Evolutionary conservation across 1,140 invertebrate species (phyloP).

Genomic region (Stegodyphus mimosarum): DNA sequence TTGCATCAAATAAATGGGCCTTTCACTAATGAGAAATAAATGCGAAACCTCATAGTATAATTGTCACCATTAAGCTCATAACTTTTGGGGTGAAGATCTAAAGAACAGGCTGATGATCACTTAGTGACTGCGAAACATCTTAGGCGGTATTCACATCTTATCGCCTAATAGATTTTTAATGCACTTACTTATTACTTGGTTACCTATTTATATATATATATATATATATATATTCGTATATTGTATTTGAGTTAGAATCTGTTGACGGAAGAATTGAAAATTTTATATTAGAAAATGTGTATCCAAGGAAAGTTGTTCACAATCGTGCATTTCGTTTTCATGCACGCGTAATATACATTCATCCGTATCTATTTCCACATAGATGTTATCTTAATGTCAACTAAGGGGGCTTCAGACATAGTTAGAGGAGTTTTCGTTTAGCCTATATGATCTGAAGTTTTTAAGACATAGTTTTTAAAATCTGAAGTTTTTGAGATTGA

Average conservation of each 20-base stretch:
- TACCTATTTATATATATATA: neutral
- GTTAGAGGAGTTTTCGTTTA: neutral
- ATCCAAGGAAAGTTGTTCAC: neutral
- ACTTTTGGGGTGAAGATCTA: too few species aligned
- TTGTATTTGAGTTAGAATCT: neutral
- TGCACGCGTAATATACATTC: neutral
- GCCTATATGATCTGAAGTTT: neutral
- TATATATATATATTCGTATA: neutral
- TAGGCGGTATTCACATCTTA: neutral
- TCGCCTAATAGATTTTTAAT: neutral
- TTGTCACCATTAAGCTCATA: too few species aligned
- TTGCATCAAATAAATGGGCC: too few species aligned
- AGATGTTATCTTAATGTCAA: too few species aligned
- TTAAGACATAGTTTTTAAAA: too few species aligned
- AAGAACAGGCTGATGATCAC: too few species aligned
- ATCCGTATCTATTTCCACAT: neutral
- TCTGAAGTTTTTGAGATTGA: neutral
- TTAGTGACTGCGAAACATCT: too few species aligned
- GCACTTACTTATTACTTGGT: neutral
- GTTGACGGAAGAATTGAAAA: too few species aligned
- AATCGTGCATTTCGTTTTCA: neutral
- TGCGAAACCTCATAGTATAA: too few species aligned
- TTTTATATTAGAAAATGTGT: too few species aligned
- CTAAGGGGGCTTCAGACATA: neutral
- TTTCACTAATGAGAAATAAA: too few species aligned